Evolutionary conservation across 2,113 vertebrate genomes (phyloP).

Genomic region (Oenanthe melanoleuca): DNA sequence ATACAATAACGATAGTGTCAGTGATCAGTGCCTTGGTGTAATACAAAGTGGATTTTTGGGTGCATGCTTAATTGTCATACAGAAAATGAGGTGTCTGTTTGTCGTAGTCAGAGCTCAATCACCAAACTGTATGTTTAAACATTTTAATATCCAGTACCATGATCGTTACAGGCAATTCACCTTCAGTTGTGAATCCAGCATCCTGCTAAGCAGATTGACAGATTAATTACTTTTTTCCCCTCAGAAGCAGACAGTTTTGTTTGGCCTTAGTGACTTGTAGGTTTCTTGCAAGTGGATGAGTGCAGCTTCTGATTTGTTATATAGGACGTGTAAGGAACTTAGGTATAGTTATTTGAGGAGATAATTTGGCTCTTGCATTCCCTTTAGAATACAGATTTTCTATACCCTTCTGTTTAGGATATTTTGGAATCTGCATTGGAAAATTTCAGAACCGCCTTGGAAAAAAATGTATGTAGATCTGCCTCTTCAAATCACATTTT

Average conservation of each 20-base stretch:
- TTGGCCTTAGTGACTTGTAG: slow-evolving; percentile 48
- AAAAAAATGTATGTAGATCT: slow-evolving; percentile 67
- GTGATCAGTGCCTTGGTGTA: neutral
- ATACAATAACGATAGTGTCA: neutral
- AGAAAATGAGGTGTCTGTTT: slow-evolving; percentile 48
- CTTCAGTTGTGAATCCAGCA: slow-evolving; percentile 47
- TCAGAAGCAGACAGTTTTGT: slow-evolving; percentile 46
- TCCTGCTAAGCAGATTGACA: slow-evolving; percentile 53
- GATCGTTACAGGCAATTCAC: slow-evolving; percentile 46
- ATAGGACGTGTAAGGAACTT: slow-evolving; percentile 8
- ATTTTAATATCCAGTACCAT: slow-evolving; percentile 26
- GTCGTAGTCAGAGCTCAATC: slow-evolving; percentile 34
- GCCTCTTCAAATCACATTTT: slow-evolving; percentile 66
- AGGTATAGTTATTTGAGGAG: slow-evolving; percentile 42
- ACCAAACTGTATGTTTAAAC: slow-evolving; percentile 29
- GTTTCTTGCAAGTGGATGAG: slow-evolving; percentile 38
- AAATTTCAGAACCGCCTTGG: slow-evolving; percentile 72
- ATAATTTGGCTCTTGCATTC: slow-evolving; percentile 59
- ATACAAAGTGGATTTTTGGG: neutral
- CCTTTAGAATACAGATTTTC: slow-evolving; percentile 68
- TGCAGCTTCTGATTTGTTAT: slow-evolving; percentile 43
- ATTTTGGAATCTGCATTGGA: slow-evolving; percentile 73
- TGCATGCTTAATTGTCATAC: neutral
- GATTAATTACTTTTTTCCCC: slow-evolving; percentile 56
- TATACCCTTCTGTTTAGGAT: slow-evolving; percentile 68